Evolutionary conservation across 2,113 vertebrate genomes (phyloP).

Genomic region (Theropithecus gelada): DNA sequence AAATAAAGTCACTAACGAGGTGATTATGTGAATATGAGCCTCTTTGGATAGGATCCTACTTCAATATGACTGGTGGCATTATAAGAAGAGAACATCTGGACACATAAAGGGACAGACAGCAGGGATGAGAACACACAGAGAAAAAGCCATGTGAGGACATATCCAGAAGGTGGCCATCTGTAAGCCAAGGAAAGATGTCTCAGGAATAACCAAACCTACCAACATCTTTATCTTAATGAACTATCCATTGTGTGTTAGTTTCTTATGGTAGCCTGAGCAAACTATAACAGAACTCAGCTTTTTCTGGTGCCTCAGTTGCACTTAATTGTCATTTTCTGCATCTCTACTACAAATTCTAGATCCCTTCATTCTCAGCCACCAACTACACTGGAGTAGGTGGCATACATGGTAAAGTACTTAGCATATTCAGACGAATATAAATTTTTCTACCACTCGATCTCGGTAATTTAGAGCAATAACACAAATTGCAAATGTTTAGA

Average conservation of each 20-base stretch:
- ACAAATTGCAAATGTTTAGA: neutral
- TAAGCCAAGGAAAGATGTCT: neutral
- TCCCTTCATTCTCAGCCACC: neutral
- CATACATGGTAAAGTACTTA: neutral
- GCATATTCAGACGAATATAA: neutral
- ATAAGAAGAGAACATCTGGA: neutral
- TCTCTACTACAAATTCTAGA: neutral
- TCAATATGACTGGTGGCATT: neutral
- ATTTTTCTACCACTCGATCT: neutral
- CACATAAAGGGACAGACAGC: fast-evolving
- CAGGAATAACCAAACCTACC: neutral
- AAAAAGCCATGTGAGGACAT: neutral
- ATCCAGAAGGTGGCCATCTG: neutral
- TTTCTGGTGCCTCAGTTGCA: neutral
- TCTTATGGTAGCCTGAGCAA: neutral
- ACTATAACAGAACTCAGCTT: neutral
- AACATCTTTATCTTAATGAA: neutral
- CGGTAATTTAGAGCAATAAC: neutral
- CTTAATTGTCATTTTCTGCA: neutral
- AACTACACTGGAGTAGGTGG: too few species aligned
- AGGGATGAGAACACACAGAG: neutral
- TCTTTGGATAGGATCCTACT: neutral
- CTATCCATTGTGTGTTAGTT: neutral
- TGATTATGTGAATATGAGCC: neutral
- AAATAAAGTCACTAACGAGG: neutral